Percentiles rank a stretch among this genome's conserved stretches.
Conservation (phyloP, 2,888 invertebrate species). For the Drosophila lutescens region DNA sequence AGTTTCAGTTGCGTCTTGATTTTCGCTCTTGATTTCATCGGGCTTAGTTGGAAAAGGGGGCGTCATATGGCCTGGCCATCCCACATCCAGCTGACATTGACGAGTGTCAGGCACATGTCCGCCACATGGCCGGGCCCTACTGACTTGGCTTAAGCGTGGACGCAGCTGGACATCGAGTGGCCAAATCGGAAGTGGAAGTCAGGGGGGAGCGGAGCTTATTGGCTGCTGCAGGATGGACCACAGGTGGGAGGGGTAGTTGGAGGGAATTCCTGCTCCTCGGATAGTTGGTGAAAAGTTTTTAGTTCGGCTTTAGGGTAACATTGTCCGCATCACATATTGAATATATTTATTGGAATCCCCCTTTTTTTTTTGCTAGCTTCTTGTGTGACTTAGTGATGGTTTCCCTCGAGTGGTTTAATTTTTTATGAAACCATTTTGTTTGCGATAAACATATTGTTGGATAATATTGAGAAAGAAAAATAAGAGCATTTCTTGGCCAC, state of each 20-base stretch:
- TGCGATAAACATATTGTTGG: background rate
- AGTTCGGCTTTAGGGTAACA: slow-evolving; percentile 8
- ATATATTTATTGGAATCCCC: slow-evolving; percentile 4
- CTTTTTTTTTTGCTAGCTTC: background rate
- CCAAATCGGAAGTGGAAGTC: slow-evolving; percentile 23
- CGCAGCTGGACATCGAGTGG: slow-evolving; percentile 49
- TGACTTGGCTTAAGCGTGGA: slow-evolving; percentile 49
- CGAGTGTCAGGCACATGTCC: slow-evolving; percentile 48
- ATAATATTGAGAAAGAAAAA: background rate
- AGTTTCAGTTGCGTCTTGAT: slow-evolving; percentile 44
- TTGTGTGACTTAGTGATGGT: slow-evolving; percentile 8
- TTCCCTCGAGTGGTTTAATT: slow-evolving; percentile 4
- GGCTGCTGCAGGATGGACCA: slow-evolving; percentile 22
- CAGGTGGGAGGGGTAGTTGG: slow-evolving; percentile 22
- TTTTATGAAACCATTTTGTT: slow-evolving; percentile 10
- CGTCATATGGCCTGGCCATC: background rate
- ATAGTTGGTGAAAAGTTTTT: slow-evolving; percentile 34
- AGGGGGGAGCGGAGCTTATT: slow-evolving; percentile 11
- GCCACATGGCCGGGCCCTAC: slow-evolving; percentile 31
- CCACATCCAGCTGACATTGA: slow-evolving; percentile 38
- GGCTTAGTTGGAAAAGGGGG: slow-evolving; percentile 7
- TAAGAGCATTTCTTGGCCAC: background rate
- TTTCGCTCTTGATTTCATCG: slow-evolving; percentile 38
- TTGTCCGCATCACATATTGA: slow-evolving; percentile 9
- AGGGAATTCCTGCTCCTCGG: background rate